Conservation (phyloP, 2,888 invertebrate genomes). For the Catocala sponsa region DNA sequence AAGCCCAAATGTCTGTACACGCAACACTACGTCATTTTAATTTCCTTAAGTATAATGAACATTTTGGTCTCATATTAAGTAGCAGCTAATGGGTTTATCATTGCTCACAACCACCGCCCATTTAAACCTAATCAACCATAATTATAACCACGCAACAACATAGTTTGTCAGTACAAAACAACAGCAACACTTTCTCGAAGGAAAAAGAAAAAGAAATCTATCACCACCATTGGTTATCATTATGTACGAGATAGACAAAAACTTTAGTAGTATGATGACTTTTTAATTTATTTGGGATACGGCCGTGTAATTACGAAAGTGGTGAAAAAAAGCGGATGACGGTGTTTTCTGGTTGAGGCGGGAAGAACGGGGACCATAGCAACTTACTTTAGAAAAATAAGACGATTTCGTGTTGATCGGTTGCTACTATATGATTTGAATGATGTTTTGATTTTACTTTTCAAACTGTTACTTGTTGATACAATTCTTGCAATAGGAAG, state of each 20-base stretch:
- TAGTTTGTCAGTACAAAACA: slow-evolving; percentile 36
- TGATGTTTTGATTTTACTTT: slow-evolving; percentile 1
- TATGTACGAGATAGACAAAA: slow-evolving; percentile 58
- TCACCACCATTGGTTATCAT: slow-evolving; percentile 49
- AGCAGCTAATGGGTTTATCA: slow-evolving; percentile 47
- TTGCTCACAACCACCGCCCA: slow-evolving; percentile 34
- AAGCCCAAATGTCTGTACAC: slow-evolving; percentile 1
- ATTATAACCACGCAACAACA: slow-evolving; percentile 45
- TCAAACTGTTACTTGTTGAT: no score
- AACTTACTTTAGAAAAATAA: slow-evolving; percentile 24
- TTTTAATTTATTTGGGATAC: slow-evolving; percentile 80
- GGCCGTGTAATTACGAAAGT: slow-evolving; percentile 62
- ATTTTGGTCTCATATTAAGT: slow-evolving; percentile 21
- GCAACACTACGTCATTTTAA: slow-evolving; percentile 10
- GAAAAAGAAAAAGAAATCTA: slow-evolving; percentile 34
- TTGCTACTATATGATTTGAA: slow-evolving; percentile 8
- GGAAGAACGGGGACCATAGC: slow-evolving; percentile 16
- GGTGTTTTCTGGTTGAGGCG: slow-evolving; percentile 53
- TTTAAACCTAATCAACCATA: slow-evolving; percentile 40
- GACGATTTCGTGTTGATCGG: slow-evolving; percentile 1
- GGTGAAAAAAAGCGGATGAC: slow-evolving; percentile 61
- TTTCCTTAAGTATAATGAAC: slow-evolving; percentile 3
- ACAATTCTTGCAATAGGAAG: no score
- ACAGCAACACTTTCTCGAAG: slow-evolving; percentile 2
- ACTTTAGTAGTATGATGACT: slow-evolving; percentile 65